Evolutionary conservation across 2,888 invertebrate genomes (phyloP), one percentile per base, ranked within the genome.

Genomic region (Petrolisthes manimaculis): DNA sequence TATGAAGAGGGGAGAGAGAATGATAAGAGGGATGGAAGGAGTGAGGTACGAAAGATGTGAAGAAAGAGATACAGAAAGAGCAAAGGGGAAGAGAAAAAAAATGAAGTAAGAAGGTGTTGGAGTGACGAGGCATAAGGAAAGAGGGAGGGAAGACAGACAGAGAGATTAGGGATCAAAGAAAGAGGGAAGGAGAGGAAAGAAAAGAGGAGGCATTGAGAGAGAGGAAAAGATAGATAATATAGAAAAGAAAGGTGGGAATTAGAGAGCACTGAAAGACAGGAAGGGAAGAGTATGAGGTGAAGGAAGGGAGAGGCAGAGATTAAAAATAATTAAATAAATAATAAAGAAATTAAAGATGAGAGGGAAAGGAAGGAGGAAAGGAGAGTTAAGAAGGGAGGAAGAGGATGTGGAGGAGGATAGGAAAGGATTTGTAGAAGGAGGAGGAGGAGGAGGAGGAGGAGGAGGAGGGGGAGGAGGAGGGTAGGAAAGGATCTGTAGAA

Each of bases 151-250:
- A 75, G n/a, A 24, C 21, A 75, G n/a, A 75, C 37, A 37, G 37
- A 37, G 37, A 37, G 37, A 37, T 37, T 37, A 18, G 54, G 37
- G 24, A 37, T 21, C 61, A 24, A 61, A 24, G 81, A 61, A 61
- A 21, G 81, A 55, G 81, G 61, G 61, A 55, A 61, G 24, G 61
- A 55, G 81, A 61, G 81, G 61, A 61, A 81, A 61, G 21, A 61
- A 81, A 61, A 61, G 4, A 61, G 61, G 61, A 61, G 61, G 61
- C 12, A 18, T 1, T 61, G 12, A 37, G 18, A 69, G 14, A 82
- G 51, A 18, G n/a, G 53, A 18, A 21, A 14, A 9, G 14, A 69
- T 53, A 14, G 71, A 71, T 21, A 21, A 21, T n/a, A n/a, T 54
- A 71, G 53, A 53, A 53, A 53, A 51, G n/a, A 21, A 71, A n/a